Base-by-base conservation (phyloP, 2,113 vertebrate genomes). In the Entelurus aequoreus region DNA sequence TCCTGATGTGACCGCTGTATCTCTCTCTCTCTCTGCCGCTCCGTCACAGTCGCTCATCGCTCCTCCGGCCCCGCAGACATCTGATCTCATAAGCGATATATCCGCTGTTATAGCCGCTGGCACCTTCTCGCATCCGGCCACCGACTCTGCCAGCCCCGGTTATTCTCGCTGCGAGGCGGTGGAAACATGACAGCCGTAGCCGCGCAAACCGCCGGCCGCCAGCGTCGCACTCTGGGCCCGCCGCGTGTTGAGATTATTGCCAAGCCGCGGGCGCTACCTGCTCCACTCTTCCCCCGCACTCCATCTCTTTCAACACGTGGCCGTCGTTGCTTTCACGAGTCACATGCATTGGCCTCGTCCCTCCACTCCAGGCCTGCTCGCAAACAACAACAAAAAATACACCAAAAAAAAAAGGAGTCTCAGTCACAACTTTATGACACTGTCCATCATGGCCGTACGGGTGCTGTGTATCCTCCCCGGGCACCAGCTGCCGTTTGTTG, bases 31-130 rank as follows among this genome's bases (percentile, higher is more conserved):
- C 65, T 47, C 51, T 73, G 74, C 77, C 71, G 74, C 71, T 74
- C 74, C 72, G 69, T 80, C 78, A 69, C 79, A 73, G 75, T 81
- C 79, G 84, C 82, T 82, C 77, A 71, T 86, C 81, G 80, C 75
- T 85, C 60, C 79, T 75, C 80, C 54, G 65, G 76, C 84, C 86
- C 79, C 72, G 80, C 76, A 84, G 87, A 89, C 86, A 88, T 88
- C 82, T 88, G 85, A 89, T 91, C 84, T 90, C 80, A 91, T 89
- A 89, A 89, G 83, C 86, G 79, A 86, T 89, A 88, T 91, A 88
- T 87, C 84, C 85, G 81, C 86, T 80, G 82, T 87, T 86, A 88
- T 84, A 74, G 80, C 79, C 82, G 77, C 76, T 88, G 84, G 82
- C 83, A 88, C 77, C 79, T 87, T 70, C 72, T 79, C 74, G 80